Evolutionary conservation across 2,888 invertebrate genomes (phyloP).

Genomic region (Stenoptilia bipunctidactyla): DNA sequence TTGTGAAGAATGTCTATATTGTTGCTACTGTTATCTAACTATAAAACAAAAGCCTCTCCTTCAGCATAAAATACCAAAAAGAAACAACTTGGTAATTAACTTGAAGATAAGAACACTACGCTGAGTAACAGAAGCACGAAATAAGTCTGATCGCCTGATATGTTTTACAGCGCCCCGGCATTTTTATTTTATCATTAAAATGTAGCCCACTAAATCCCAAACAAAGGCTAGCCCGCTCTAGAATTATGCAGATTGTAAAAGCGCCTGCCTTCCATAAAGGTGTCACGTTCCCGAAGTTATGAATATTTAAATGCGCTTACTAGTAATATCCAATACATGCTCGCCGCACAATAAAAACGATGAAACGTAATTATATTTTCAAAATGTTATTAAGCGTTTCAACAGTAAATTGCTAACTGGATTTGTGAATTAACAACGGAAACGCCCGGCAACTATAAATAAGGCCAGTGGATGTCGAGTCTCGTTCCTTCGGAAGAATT

Average conservation of each 20-base stretch:
- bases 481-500: not conserved
- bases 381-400: slow-evolving; percentile 1
- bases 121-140: slow-evolving; percentile 16
- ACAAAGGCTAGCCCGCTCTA: not conserved
- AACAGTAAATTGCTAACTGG: slow-evolving; percentile 1
- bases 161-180: not conserved
- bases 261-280: slow-evolving; percentile 5
- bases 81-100: slow-evolving; percentile 48
- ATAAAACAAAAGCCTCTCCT: slow-evolving; percentile 30
- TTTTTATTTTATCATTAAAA: not conserved
- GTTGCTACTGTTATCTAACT: slow-evolving; percentile 17
- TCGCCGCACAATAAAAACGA: slow-evolving; percentile 1
- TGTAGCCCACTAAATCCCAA: not conserved
- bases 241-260: slow-evolving; percentile 26
- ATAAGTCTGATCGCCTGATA: not conserved
- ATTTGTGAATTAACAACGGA: slow-evolving; percentile 1
- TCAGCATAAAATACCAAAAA: slow-evolving; percentile 35
- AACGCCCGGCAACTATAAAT: not conserved
- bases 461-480: not conserved
- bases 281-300: slow-evolving; percentile 4
- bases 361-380: not conserved
- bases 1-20: slow-evolving; percentile 7
- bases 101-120: slow-evolving; percentile 50
- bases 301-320: slow-evolving; percentile 7
- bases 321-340: slow-evolving; percentile 4